These are phyloP conservation scores for Pseudachorutes palmiensis DNA, from an alignment of 1,140 invertebrate genomes.

Conservation along the genomic window DNA sequence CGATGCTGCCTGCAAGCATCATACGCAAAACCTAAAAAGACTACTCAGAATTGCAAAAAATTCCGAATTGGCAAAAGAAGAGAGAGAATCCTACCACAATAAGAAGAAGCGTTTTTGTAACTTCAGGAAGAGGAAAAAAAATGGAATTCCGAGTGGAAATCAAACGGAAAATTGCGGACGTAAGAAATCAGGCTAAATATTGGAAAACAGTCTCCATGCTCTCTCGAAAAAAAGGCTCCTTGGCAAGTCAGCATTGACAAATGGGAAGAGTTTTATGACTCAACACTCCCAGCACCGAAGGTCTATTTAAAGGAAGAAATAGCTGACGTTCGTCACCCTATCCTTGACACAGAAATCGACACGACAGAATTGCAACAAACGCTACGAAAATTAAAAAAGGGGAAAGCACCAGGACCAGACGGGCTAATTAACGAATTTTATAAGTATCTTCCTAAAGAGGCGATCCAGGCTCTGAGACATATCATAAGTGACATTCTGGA, in stretches of 20 bases:
- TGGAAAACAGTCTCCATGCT: background rate
- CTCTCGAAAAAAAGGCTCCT: background rate
- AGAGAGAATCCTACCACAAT: background rate
- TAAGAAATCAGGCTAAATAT: background rate
- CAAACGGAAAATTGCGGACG: background rate
- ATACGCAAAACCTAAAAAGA: background rate
- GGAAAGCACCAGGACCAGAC: background rate
- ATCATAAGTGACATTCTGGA: background rate
- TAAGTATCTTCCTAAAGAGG: background rate
- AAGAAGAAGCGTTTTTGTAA: background rate
- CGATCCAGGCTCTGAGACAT: background rate
- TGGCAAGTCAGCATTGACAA: background rate
- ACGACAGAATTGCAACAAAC: background rate
- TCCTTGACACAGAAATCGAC: background rate
- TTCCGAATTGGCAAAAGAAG: background rate
- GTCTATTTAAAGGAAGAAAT: background rate
- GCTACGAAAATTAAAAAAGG: background rate
- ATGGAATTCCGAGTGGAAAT: background rate
- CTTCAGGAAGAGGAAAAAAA: background rate
- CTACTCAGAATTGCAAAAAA: background rate
- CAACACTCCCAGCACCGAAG: background rate
- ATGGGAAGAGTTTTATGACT: background rate
- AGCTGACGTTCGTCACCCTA: background rate
- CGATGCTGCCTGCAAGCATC: background rate
- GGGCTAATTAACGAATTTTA: background rate